Evolutionary conservation across 2,113 vertebrate genomes (phyloP).

Genomic region (Cettia cetti): DNA sequence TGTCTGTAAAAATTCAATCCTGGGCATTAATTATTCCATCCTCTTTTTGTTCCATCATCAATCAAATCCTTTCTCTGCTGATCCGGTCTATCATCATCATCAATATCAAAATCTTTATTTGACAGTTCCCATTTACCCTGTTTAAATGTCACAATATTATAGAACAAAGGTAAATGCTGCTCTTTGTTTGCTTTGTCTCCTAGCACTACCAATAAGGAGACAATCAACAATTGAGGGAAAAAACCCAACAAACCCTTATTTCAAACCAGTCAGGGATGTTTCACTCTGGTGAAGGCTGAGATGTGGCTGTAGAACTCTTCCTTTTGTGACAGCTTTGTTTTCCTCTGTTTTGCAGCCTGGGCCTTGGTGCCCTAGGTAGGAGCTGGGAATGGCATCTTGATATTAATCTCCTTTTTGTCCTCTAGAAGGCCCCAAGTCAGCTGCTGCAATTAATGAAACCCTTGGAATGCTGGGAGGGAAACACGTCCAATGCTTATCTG

Average conservation of each 20-base stretch:
- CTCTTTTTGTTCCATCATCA: neutral
- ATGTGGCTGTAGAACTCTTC: neutral
- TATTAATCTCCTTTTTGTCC: neutral
- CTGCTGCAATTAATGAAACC: neutral
- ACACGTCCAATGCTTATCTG: neutral
- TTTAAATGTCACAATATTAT: constrained; percentile 4
- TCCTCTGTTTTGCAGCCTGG: neutral
- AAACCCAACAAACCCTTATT: neutral
- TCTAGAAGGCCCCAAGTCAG: neutral
- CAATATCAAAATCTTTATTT: neutral
- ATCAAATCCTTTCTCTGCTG: neutral
- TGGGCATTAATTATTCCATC: constrained; percentile 31
- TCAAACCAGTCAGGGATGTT: neutral
- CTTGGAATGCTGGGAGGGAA: neutral
- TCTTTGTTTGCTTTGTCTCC: constrained; percentile 28
- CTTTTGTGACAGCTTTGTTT: neutral
- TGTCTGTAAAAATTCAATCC: neutral
- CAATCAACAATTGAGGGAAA: neutral
- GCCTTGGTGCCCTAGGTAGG: neutral
- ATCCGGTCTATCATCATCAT: neutral
- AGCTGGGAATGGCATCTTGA: neutral
- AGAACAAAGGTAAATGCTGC: constrained; percentile 2
- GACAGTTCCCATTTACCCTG: neutral
- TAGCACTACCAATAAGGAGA: neutral
- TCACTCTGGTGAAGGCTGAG: neutral